Evolutionary conservation across 2,888 invertebrate genomes (phyloP).

Genomic region (Tinea trinotella): DNA sequence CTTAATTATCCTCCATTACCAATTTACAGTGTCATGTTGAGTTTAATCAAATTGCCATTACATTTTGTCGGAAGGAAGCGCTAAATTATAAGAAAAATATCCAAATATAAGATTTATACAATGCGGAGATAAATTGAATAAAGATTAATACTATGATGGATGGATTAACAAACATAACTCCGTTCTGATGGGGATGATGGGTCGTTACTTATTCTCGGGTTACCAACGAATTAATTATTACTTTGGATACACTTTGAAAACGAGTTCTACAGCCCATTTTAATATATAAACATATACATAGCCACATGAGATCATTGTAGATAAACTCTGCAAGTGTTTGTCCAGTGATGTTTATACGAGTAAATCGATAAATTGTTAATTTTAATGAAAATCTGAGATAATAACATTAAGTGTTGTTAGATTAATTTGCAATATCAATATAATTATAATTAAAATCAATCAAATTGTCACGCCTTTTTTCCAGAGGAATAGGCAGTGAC

Average conservation of each 20-base stretch:
- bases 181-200: neutral
- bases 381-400: no score
- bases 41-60: neutral
- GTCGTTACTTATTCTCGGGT: constrained; percentile 14
- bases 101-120: no score
- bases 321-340: no score
- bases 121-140: neutral
- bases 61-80: neutral
- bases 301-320: neutral
- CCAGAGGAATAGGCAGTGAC: no score
- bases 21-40: neutral
- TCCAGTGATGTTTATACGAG: no score
- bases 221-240: neutral
- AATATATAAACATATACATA: neutral
- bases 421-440: no score
- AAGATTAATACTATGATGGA: constrained; percentile 17
- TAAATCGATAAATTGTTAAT: no score
- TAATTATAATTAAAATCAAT: no score
- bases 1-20: neutral
- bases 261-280: neutral
- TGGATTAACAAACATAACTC: constrained; percentile 15
- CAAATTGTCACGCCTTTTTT: no score
- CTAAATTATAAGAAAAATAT: neutral
- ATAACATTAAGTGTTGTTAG: no score
- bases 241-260: neutral